These are phyloP conservation scores for Sylvia borin DNA, from an alignment of 2,797 vertebrate species.

Conservation along the genomic window DNA sequence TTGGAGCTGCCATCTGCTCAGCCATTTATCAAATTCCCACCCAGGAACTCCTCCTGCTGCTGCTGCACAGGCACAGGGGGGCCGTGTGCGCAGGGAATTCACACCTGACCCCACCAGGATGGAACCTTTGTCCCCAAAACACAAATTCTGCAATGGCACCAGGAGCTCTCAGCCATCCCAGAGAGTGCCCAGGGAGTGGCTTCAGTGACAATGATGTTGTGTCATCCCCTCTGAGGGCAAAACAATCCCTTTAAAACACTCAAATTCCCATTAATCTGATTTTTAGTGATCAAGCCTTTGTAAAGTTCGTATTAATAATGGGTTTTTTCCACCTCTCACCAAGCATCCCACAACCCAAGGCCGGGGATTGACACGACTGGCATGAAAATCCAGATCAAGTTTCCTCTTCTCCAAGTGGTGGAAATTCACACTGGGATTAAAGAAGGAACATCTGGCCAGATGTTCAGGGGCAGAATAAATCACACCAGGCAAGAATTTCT, in stretches of 20 bases:
- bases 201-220: rapidly evolving
- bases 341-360: background rate
- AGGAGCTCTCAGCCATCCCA: background rate
- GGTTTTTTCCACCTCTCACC: background rate
- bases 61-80: background rate
- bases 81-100: background rate
- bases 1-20: constrained; percentile 47
- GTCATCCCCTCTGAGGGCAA: background rate
- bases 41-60: background rate
- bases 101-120: background rate
- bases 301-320: background rate
- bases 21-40: background rate
- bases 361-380: rapidly evolving
- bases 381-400: background rate
- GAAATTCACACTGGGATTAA: background rate
- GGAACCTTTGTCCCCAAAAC: background rate
- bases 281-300: background rate
- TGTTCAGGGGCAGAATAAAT: background rate
- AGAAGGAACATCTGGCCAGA: background rate
- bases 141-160: too few species aligned
- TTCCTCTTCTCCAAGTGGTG: background rate
- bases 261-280: background rate
- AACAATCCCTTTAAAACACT: background rate
- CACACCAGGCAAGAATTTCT: background rate
- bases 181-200: background rate